A percentile compares a stretch with the other conserved stretches of the same genome.
These are phyloP conservation scores for Galaxea fascicularis DNA, from an alignment of 92 coral and sea anemone genomes.

Conservation along the genomic window DNA sequence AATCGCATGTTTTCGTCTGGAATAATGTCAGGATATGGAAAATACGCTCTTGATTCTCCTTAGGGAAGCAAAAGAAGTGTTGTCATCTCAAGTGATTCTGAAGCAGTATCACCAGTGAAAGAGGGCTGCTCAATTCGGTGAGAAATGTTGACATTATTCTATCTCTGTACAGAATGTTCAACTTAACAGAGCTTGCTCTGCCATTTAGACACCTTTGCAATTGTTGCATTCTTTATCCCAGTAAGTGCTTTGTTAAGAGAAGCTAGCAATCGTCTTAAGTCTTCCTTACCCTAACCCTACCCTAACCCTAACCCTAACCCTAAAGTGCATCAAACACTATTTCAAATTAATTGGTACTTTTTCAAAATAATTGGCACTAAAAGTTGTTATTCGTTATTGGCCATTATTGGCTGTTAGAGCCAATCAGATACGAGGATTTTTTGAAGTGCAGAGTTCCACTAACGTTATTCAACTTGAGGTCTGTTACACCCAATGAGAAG, in stretches of 20 bases:
- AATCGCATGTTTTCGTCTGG: no score
- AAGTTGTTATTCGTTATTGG: no score
- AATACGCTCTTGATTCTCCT: background rate
- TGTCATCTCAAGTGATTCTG: slow-evolving; percentile 13
- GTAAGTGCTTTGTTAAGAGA: background rate
- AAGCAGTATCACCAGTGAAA: slow-evolving; percentile 5
- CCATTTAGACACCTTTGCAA: background rate
- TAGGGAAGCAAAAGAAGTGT: background rate
- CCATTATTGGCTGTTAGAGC: no score
- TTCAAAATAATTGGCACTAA: no score
- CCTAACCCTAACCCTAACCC: no score
- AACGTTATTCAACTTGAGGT: no score
- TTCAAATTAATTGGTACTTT: no score
- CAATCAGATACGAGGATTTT: no score
- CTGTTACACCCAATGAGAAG: no score
- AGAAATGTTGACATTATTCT: background rate
- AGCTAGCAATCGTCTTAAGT: background rate
- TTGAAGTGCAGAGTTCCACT: no score
- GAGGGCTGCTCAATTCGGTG: slow-evolving; percentile 13
- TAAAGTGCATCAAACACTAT: no score
- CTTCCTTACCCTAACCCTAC: background rate
- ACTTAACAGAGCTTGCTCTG: background rate
- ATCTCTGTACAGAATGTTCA: background rate
- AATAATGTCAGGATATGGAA: background rate
- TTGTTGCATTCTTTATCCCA: background rate